Evolutionary conservation across 2,888 invertebrate genomes (phyloP).

Genomic region (Cryptocephalus moraei): DNA sequence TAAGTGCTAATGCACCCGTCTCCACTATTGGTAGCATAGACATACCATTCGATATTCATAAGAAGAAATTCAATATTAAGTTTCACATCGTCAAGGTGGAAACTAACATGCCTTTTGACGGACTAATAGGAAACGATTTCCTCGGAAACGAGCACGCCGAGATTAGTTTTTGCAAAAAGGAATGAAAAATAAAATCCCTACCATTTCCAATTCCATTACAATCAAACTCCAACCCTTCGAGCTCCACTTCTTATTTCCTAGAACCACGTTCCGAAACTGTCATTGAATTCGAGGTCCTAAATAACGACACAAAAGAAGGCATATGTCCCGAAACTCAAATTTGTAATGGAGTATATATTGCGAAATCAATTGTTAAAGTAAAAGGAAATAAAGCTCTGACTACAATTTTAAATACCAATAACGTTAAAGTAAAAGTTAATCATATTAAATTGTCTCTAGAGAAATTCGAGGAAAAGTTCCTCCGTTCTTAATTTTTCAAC

Average conservation of each 20-base stretch:
- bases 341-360: constrained; percentile 9
- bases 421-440: constrained; percentile 3
- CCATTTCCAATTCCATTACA: constrained; percentile 2
- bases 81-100: constrained; percentile 8
- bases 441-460: not conserved
- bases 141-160: constrained; percentile 7
- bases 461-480: too few relatives aligned
- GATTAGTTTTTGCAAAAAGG: constrained; percentile 10
- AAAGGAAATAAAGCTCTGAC: constrained; percentile 5
- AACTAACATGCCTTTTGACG: constrained; percentile 11
- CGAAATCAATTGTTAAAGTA: constrained; percentile 5
- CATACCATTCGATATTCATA: constrained; percentile 3
- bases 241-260: constrained; percentile 3
- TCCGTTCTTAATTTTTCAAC: too few relatives aligned
- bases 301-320: constrained; percentile 11
- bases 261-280: constrained; percentile 13
- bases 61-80: constrained; percentile 3
- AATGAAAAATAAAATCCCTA: constrained; percentile 4
- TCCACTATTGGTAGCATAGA: constrained; percentile 6
- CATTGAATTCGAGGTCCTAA: constrained; percentile 13
- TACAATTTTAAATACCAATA: constrained; percentile 8
- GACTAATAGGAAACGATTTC: constrained; percentile 18
- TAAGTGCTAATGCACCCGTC: constrained; percentile 7
- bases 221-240: not conserved
- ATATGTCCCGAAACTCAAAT: constrained; percentile 12